Conservation (phyloP, 2,113 vertebrate species). For the Ariopsis seemanni region DNA sequence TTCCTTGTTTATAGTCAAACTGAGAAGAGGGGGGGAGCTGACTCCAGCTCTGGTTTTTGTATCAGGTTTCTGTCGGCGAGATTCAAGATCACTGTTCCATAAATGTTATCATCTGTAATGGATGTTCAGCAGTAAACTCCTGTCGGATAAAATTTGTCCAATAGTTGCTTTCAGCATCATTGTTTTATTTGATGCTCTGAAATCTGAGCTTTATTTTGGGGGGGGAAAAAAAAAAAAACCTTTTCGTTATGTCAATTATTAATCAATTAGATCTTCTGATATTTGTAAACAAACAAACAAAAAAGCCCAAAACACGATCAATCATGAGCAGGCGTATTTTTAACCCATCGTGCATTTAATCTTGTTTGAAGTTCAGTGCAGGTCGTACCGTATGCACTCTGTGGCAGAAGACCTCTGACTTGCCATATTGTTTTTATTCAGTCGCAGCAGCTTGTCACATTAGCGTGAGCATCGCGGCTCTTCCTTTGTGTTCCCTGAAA, state of each 20-base stretch:
- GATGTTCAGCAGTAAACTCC: neutral
- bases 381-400: slow-evolving; percentile 31
- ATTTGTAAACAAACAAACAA: neutral
- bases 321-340: slow-evolving; percentile 1
- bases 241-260: neutral
- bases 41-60: neutral
- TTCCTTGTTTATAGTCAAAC: neutral
- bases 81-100: neutral
- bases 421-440: slow-evolving; percentile 11
- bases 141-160: neutral
- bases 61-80: neutral
- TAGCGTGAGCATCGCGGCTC: neutral
- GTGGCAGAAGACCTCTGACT: slow-evolving; percentile 23
- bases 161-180: neutral
- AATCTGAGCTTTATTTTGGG: neutral
- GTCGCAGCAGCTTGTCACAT: neutral
- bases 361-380: neutral
- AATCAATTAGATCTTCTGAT: neutral
- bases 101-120: slow-evolving; percentile 19
- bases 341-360: neutral
- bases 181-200: neutral
- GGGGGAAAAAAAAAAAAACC: neutral
- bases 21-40: neutral
- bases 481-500: neutral
- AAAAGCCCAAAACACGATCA: neutral